Conservation (phyloP, 2,113 vertebrate genomes). For the Eptatretus burgeri region DNA sequence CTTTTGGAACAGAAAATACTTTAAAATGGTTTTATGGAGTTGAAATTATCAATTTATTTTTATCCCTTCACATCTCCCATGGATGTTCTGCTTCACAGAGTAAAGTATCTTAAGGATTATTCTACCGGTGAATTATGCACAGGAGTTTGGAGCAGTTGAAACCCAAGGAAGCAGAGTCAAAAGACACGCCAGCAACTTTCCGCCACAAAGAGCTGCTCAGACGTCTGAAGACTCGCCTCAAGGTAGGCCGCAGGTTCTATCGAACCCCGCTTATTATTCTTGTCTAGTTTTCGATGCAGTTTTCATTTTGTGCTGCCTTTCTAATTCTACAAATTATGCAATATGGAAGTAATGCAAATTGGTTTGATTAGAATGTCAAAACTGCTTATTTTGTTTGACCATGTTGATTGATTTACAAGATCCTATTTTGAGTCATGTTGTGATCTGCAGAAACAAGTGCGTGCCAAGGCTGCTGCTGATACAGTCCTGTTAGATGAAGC, state of each 20-base stretch:
- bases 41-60: too few relatives aligned
- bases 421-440: too few relatives aligned
- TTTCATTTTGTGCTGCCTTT: slow-evolving; percentile 8
- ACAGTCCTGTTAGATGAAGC: slow-evolving; percentile 82
- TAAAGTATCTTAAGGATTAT: too few relatives aligned
- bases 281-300: background rate
- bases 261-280: background rate
- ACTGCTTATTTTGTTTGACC: too few relatives aligned
- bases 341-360: too few relatives aligned
- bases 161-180: slow-evolving; percentile 89
- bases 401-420: too few relatives aligned
- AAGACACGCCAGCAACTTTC: slow-evolving; percentile 63
- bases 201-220: slow-evolving; percentile 92
- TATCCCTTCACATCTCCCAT: too few relatives aligned
- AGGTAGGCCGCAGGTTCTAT: slow-evolving; percentile 22
- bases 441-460: slow-evolving; percentile 57
- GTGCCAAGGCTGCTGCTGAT: slow-evolving; percentile 84
- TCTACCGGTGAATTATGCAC: background rate
- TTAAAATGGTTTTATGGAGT: too few relatives aligned
- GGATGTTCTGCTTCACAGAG: too few relatives aligned
- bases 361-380: too few relatives aligned
- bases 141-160: slow-evolving; percentile 94
- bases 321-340: too few relatives aligned
- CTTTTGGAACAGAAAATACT: too few relatives aligned
- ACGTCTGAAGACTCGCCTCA: slow-evolving; percentile 88